phyloP scores from a whole-genome alignment of 2,113 vertebrate species.

The Aplodontia rufa region DNA sequence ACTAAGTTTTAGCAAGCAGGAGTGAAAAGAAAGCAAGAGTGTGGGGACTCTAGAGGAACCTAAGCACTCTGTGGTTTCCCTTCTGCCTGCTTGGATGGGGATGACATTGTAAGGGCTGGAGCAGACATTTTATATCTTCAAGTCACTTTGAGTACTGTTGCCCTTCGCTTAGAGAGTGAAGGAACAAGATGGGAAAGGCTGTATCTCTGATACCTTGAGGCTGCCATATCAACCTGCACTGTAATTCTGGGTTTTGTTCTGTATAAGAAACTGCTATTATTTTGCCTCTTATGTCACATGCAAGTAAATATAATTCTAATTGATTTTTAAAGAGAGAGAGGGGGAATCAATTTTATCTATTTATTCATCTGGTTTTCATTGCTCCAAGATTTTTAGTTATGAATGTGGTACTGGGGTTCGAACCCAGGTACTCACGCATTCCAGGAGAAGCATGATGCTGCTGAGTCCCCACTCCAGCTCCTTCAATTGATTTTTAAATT shows the following conservation, averaged over 20 bases:
- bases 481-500: background rate
- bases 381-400: no score
- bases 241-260: background rate
- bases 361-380: no score
- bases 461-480: no score
- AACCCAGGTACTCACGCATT: no score
- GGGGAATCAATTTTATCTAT: no score
- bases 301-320: background rate
- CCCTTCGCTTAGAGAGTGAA: background rate
- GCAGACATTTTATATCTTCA: background rate
- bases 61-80: background rate
- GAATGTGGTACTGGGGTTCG: no score
- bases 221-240: background rate
- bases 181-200: background rate
- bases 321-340: background rate
- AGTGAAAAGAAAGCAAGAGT: background rate
- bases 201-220: background rate
- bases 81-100: background rate
- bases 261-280: background rate
- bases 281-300: background rate
- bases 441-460: no score
- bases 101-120: background rate
- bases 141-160: background rate
- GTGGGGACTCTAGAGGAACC: background rate
- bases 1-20: background rate